A percentile compares a stretch with the other conserved stretches of the same genome.
These are phyloP conservation scores for Beris morrisii DNA, from an alignment of 2,888 invertebrate species.

Conservation along the genomic window DNA sequence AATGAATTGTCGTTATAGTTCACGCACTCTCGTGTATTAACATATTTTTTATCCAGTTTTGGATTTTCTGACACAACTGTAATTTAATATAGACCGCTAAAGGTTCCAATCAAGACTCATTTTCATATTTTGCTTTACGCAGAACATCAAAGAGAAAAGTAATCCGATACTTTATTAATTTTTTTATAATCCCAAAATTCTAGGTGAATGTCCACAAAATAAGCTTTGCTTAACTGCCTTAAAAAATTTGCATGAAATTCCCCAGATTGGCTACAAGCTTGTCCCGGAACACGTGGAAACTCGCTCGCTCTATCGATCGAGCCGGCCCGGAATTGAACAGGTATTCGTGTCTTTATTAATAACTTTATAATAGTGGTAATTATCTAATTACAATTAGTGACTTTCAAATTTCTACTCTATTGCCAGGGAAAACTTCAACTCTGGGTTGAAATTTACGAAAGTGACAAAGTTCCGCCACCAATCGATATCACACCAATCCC, in stretches of 20 bases:
- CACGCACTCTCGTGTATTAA: too few relatives aligned
- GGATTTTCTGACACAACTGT: too few relatives aligned
- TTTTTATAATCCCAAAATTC: not conserved
- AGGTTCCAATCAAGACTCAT: too few relatives aligned
- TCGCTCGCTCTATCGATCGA: constrained; percentile 72
- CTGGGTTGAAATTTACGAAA: constrained; percentile 87
- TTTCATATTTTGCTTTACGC: too few relatives aligned
- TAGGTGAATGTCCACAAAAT: constrained; percentile 65
- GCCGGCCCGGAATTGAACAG: constrained; percentile 74
- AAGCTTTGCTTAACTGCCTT: constrained; percentile 75
- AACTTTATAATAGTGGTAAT: not conserved
- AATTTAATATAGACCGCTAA: too few relatives aligned
- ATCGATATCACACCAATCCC: constrained; percentile 76
- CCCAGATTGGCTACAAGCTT: constrained; percentile 73
- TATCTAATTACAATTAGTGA: constrained; percentile 1
- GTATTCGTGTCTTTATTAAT: constrained; percentile 55
- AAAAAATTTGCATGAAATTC: constrained; percentile 74
- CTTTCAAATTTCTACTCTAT: not conserved
- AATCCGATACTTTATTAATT: too few relatives aligned
- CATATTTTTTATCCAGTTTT: too few relatives aligned
- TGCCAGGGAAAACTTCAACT: constrained; percentile 83
- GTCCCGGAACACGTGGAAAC: constrained; percentile 94
- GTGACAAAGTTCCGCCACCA: constrained; percentile 66
- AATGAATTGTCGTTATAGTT: too few relatives aligned
- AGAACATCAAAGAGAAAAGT: too few relatives aligned